A percentile compares a stretch with the other conserved stretches of the same genome.
Conservation (phyloP, 2,797 vertebrate species). For the Enoplosus armatus region DNA sequence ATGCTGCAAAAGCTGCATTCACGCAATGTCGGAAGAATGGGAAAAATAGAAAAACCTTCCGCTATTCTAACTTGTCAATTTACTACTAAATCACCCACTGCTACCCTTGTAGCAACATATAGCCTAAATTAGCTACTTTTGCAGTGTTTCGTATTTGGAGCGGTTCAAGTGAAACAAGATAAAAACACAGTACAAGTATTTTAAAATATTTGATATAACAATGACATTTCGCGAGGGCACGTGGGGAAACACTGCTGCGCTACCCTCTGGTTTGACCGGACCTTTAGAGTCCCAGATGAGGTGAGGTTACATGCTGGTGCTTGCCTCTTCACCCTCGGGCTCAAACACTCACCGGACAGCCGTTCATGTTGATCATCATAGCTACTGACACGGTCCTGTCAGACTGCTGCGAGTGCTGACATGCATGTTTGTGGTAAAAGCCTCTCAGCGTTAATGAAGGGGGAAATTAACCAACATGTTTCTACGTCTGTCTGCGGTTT, state of each 20-base stretch:
- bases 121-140: too few relatives aligned
- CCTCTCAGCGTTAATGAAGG: slow-evolving; percentile 18
- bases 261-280: background rate
- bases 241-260: background rate
- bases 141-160: too few relatives aligned
- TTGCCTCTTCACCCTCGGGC: slow-evolving; percentile 8
- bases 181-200: background rate
- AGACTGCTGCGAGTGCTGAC: slow-evolving; percentile 23
- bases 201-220: too few relatives aligned
- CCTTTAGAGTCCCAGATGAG: slow-evolving; percentile 14
- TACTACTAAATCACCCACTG: too few relatives aligned
- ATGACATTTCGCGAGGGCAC: background rate
- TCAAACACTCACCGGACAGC: background rate
- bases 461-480: slow-evolving; percentile 33
- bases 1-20: too few relatives aligned
- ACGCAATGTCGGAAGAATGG: background rate
- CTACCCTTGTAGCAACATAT: too few relatives aligned
- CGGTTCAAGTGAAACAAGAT: background rate
- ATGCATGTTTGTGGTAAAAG: slow-evolving; percentile 28
- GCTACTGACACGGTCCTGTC: slow-evolving; percentile 16
- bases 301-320: slow-evolving; percentile 8
- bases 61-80: too few relatives aligned
- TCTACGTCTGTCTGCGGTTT: slow-evolving; percentile 12
- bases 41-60: too few relatives aligned
- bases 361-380: slow-evolving; percentile 8